Evolutionary conservation across 35 echinoderm and acorn worm genomes (phyloP), one percentile per base, ranked within the genome.

Genomic region (Holothuria glaberrima): DNA sequence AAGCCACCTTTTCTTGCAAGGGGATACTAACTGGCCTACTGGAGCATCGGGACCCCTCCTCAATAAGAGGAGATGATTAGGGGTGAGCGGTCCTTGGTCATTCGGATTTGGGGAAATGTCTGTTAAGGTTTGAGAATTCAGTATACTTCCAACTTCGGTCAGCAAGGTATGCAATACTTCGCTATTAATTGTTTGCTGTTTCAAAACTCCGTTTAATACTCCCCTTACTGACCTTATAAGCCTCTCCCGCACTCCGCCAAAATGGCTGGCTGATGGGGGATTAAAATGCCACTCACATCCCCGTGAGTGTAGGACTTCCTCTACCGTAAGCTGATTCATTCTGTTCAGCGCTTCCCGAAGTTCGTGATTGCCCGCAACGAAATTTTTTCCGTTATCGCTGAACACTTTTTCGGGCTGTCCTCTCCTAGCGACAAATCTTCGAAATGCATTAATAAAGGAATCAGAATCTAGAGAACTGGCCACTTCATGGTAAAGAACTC

Each of bases 361-460:
- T 48, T 94, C 88, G 0, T 45, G 31, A 0, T 71, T 13, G 7
- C 34, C 76, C 1, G 86, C 92, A 28, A 90, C 79, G 35, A 94
- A 94, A 59, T 94, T 94, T 25, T 61, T 65, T 3, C 92, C 92
- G 58, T 94, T 89, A 48, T 94, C 92, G 21, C 86, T 89, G 4
- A 59, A 44, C 2, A 94, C 30, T 29, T 28, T 7, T 66, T 86
- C 71, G 29, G 76, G 72, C 48, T 48, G 29, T 36, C 92, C 88
- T 21, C 92, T 4, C 25, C 93, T 61, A 24, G 54, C 66, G 7
- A 88, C 83, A 20, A 86, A 86, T 35, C 83, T 29, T n/a, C 61
- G 30, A 45, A 14, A 22, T 19, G 83, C 83, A 45, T 86, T 44
- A 19, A 64, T 64, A 24, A 86, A 86, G 0, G 83, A 61, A 21